Conservation (phyloP, 30 jellyfish, hydroid and myxozoan species). For the Pseudorhiza aurosa region DNA sequence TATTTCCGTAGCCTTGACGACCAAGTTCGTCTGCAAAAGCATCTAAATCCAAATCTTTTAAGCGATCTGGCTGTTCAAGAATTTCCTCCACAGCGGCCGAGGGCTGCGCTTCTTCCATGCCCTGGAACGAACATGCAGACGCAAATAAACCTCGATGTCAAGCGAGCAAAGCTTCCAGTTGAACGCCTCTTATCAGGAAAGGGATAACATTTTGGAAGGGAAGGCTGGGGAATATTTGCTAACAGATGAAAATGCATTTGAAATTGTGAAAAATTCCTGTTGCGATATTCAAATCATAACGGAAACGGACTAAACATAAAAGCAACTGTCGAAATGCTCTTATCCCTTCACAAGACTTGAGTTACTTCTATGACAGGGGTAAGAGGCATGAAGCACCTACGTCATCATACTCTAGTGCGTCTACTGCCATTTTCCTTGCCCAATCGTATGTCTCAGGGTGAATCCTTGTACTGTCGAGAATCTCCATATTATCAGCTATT, state of each 20-base stretch:
- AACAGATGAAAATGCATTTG: no score
- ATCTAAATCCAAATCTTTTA: conserved; percentile 90
- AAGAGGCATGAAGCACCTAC: conserved; percentile 35
- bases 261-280: no score
- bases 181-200: no score
- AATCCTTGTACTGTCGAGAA: conserved; percentile 92
- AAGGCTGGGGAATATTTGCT: no score
- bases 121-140: conserved; percentile 42
- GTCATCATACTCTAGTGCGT: conserved; percentile 95
- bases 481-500: conserved; percentile 88
- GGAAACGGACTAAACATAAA: no score
- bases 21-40: conserved; percentile 98
- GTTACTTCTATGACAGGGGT: no score
- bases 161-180: no score
- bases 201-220: no score
- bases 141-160: not conserved
- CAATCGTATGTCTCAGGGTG: conserved; percentile 99
- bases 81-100: conserved; percentile 96
- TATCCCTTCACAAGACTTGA: no score
- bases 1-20: conserved; percentile 97
- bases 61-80: conserved; percentile 92
- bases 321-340: no score
- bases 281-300: no score
- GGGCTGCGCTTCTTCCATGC: conserved; percentile 94
- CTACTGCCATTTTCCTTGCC: conserved; percentile 99